A percentile compares a stretch with the other conserved stretches of the same genome.
These are phyloP conservation scores for Euglossa dilemma DNA, from an alignment of 1,140 invertebrate genomes.

Conservation along the genomic window DNA sequence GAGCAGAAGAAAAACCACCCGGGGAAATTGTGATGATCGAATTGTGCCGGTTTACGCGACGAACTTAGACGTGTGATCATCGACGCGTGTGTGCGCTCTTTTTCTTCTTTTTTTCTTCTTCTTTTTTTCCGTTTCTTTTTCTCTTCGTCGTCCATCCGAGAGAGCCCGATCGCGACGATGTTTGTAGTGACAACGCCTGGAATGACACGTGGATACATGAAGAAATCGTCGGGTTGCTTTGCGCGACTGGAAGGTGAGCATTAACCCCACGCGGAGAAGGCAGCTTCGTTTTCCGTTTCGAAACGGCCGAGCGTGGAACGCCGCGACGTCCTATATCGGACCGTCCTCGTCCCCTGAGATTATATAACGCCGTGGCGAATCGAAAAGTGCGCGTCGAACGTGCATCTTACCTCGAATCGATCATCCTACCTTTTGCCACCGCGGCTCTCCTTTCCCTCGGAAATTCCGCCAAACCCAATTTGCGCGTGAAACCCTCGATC, in stretches of 20 bases:
- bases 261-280: neutral
- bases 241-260: slow-evolving; percentile 19
- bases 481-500: neutral
- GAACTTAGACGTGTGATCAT: slow-evolving; percentile 53
- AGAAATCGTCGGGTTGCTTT: slow-evolving; percentile 23
- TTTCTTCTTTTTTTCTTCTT: neutral
- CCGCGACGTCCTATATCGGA: neutral
- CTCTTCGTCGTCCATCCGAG: no score
- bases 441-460: neutral
- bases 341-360: neutral
- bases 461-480: neutral
- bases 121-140: neutral
- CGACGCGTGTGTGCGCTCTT: slow-evolving; percentile 49
- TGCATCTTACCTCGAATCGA: neutral
- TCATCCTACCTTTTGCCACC: neutral
- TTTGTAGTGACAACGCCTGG: slow-evolving; percentile 49
- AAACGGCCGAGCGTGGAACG: neutral
- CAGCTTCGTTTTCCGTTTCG: neutral
- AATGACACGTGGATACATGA: slow-evolving; percentile 68
- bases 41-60: neutral
- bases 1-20: neutral
- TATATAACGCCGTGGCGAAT: slow-evolving; percentile 3
- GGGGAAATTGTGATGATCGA: neutral
- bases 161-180: slow-evolving; percentile 42
- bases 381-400: neutral